These are phyloP conservation scores for Scytalopus superciliaris DNA, from an alignment of 2,113 vertebrate genomes.

Conservation along the genomic window DNA sequence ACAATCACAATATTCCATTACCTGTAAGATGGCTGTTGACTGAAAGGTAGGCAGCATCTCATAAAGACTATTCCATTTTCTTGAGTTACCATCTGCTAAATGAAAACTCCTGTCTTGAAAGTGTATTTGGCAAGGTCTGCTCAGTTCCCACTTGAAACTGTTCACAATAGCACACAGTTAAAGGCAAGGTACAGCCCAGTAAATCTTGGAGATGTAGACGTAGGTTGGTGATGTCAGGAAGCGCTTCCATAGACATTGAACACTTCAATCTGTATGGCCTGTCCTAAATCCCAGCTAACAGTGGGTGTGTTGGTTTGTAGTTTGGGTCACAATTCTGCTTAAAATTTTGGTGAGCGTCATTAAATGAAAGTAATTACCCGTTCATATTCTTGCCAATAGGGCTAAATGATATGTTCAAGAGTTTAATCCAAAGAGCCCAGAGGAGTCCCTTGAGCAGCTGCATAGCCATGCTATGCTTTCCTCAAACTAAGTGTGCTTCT, in stretches of 20 bases:
- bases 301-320: neutral
- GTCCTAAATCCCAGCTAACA: neutral
- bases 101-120: neutral
- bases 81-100: neutral
- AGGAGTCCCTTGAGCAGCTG: neutral
- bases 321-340: neutral
- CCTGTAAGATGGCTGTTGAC: neutral
- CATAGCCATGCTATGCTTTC: neutral
- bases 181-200: neutral
- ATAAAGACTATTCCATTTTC: neutral
- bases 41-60: neutral
- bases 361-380: neutral
- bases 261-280: neutral
- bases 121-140: neutral
- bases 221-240: no score
- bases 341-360: neutral
- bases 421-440: neutral
- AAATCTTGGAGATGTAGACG: neutral
- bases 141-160: neutral
- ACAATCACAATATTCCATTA: neutral
- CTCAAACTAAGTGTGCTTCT: neutral
- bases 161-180: fast-evolving
- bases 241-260: neutral
- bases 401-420: neutral
- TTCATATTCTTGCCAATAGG: neutral